Conservation (phyloP, 2,797 vertebrate species). For the Lemur catta region DNA sequence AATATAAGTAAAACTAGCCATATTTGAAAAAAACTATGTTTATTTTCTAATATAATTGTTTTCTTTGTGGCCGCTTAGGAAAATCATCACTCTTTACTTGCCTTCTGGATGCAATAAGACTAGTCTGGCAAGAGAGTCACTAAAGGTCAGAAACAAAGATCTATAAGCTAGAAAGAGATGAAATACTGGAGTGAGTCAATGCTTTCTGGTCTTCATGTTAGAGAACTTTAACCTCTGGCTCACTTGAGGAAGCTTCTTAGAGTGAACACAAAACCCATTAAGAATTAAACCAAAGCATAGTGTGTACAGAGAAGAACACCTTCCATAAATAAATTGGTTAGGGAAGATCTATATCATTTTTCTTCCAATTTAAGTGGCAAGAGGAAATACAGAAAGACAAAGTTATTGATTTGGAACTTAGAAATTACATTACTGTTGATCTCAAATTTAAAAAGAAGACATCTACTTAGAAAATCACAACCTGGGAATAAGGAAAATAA, state of each 20-base stretch:
- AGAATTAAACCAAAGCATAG: conserved; percentile 16
- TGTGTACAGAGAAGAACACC: background rate
- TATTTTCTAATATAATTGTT: conserved; percentile 21
- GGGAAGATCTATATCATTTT: conserved; percentile 11
- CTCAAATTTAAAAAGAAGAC: conserved; percentile 25
- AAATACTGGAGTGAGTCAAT: conserved; percentile 47
- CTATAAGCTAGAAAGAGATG: background rate
- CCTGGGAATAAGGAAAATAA: background rate
- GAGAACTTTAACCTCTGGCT: conserved; percentile 20
- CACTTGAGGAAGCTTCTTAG: conserved; percentile 22
- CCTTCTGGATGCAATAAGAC: conserved; percentile 25
- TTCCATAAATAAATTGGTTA: conserved; percentile 3
- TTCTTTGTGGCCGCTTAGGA: background rate
- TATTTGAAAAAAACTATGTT: background rate
- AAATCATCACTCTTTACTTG: background rate
- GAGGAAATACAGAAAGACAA: background rate
- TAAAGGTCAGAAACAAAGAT: conserved; percentile 36
- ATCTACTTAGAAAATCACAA: background rate
- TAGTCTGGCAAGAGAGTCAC: background rate
- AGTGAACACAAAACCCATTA: background rate
- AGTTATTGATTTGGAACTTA: conserved; percentile 33
- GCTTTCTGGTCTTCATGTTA: background rate
- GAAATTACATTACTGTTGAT: conserved; percentile 39
- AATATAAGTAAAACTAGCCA: background rate
- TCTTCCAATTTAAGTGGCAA: background rate